A percentile compares a stretch with the other conserved stretches of the same genome.
phyloP scores from a whole-genome alignment of 2,113 vertebrate genomes.

The Lanius collurio region DNA sequence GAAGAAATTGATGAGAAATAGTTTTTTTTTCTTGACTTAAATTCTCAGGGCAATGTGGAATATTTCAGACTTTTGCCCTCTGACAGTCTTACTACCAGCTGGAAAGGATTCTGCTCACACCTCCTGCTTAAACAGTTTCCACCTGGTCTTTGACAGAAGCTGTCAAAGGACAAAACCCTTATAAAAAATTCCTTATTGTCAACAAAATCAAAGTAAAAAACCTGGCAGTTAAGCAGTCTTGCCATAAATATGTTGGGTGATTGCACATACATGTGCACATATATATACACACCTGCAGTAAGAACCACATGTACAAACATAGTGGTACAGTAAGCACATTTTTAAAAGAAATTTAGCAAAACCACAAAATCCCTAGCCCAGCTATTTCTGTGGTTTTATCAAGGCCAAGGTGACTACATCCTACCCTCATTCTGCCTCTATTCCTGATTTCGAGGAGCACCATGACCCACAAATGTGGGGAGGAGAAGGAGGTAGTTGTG shows the following conservation, averaged over 20 bases:
- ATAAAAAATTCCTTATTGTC: neutral
- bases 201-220: neutral
- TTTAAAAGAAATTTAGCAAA: neutral
- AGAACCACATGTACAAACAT: neutral
- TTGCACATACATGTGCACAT: neutral
- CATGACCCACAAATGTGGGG: neutral
- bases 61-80: neutral
- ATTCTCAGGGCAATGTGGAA: neutral
- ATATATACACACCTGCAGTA: neutral
- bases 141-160: neutral
- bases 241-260: neutral
- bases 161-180: neutral
- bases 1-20: neutral
- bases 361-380: neutral
- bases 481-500: neutral
- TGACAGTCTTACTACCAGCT: neutral
- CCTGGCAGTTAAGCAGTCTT: neutral
- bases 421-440: neutral
- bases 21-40: neutral
- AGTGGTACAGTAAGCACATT: neutral
- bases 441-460: rapidly evolving
- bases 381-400: neutral
- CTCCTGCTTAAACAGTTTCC: neutral
- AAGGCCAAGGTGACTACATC: neutral
- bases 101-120: neutral